A percentile compares a stretch with the other conserved stretches of the same genome.
Conservation (phyloP, 1,140 invertebrate species). For the Conus betulinus region DNA sequence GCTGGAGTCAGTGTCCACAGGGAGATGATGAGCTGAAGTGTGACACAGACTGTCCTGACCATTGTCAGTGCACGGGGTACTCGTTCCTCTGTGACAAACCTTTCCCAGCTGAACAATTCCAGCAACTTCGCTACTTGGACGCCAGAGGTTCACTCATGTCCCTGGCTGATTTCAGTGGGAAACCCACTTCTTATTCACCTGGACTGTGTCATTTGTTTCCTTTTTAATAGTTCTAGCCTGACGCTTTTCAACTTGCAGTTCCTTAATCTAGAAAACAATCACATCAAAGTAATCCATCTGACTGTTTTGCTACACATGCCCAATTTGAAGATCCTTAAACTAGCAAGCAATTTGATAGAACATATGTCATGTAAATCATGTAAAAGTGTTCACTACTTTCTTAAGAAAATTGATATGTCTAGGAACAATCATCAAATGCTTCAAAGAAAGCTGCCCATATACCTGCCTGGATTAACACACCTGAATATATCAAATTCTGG, state of each 20-base stretch:
- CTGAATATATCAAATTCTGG: neutral
- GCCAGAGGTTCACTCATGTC: neutral
- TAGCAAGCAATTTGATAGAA: neutral
- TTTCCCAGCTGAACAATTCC: neutral
- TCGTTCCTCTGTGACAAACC: neutral
- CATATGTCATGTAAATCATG: neutral
- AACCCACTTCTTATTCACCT: conserved; percentile 16
- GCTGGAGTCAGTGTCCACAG: conserved; percentile 34
- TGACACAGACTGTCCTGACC: conserved; percentile 19
- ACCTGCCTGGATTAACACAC: neutral
- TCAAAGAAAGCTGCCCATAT: neutral
- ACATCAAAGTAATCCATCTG: neutral
- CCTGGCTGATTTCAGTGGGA: neutral
- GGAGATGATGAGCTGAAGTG: conserved; percentile 37
- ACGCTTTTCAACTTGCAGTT: conserved; percentile 1
- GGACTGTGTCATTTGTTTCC: conserved; percentile 17
- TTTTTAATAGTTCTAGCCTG: neutral
- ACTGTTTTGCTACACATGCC: conserved; percentile 1
- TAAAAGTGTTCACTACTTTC: neutral
- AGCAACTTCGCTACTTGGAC: neutral
- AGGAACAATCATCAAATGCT: neutral
- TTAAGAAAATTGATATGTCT: neutral
- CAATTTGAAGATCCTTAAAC: neutral
- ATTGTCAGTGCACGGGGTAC: conserved; percentile 23
- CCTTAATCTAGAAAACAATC: conserved; percentile 21